Percentiles rank a stretch among this genome's conserved stretches.
Evolutionary conservation across 2,888 invertebrate species (phyloP).

Genomic region (Agrenia bidenticulata): DNA sequence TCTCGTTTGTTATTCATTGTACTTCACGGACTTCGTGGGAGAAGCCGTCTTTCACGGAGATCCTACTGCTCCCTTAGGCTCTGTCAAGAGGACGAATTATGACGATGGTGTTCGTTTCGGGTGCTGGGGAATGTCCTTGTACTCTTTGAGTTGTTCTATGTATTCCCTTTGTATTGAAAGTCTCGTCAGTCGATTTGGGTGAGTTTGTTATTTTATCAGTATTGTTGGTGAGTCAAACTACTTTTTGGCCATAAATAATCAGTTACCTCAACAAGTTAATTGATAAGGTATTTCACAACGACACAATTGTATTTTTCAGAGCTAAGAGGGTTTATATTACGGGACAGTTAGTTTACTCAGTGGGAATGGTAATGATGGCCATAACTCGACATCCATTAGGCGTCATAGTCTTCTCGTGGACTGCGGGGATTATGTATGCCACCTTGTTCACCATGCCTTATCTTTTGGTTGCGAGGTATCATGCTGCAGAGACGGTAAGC

Average conservation of each 20-base stretch:
- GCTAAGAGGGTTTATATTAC: slow-evolving; percentile 84
- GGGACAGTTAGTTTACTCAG: slow-evolving; percentile 82
- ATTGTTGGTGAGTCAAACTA: neutral
- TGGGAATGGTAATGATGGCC: slow-evolving; percentile 86
- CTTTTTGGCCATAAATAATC: too few relatives aligned
- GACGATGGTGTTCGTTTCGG: slow-evolving; percentile 92
- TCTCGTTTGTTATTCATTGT: slow-evolving; percentile 92
- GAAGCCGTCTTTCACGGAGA: slow-evolving; percentile 86
- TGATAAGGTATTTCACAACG: neutral
- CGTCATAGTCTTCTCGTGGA: slow-evolving; percentile 85
- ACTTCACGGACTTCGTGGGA: slow-evolving; percentile 94
- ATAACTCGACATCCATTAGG: slow-evolving; percentile 71
- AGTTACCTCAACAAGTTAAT: neutral
- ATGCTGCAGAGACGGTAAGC: slow-evolving; percentile 82
- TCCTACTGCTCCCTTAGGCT: slow-evolving; percentile 58
- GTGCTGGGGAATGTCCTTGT: slow-evolving; percentile 90
- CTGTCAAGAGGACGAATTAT: slow-evolving; percentile 61
- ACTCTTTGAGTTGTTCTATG: slow-evolving; percentile 87
- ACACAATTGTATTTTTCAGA: slow-evolving; percentile 61
- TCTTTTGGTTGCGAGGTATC: slow-evolving; percentile 88
- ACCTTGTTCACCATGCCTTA: slow-evolving; percentile 97
- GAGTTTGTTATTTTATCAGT: slow-evolving; percentile 15
- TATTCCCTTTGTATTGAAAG: slow-evolving; percentile 83
- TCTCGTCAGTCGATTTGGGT: slow-evolving; percentile 71
- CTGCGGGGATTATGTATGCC: slow-evolving; percentile 95